Percentiles rank a stretch among this genome's conserved stretches.
phyloP scores from a whole-genome alignment of 2,797 vertebrate species.

The Philypnodon macrostomus region DNA sequence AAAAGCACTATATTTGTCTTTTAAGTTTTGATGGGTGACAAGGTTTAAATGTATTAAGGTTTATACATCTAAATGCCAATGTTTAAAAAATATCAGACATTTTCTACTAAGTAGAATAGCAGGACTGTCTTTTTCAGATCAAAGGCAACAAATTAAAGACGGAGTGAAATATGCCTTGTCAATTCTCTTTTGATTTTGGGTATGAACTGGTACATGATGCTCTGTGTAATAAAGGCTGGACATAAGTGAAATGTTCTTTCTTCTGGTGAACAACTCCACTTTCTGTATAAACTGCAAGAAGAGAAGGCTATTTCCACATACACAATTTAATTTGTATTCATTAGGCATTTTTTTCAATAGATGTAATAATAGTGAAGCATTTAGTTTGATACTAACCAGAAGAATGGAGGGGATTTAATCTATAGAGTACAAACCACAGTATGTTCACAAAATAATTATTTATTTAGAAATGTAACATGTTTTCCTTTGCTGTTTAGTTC shows the following conservation, averaged over 20 bases:
- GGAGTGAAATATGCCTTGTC: conserved; percentile 45
- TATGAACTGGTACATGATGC: conserved; percentile 29
- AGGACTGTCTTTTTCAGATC: conserved; percentile 62
- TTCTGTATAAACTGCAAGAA: conserved; percentile 45
- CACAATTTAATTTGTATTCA: conserved; percentile 27
- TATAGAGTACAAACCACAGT: no score
- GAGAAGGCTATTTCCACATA: conserved; percentile 48
- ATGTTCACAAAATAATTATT: no score
- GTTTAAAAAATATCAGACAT: conserved; percentile 70
- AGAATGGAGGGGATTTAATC: no score
- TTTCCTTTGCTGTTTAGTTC: no score
- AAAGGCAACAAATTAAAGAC: conserved; percentile 45
- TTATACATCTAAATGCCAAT: conserved; percentile 77
- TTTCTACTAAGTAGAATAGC: conserved; percentile 89
- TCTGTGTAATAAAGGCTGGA: conserved; percentile 41
- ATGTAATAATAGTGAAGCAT: no score
- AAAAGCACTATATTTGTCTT: conserved; percentile 82
- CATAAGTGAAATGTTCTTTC: conserved; percentile 26
- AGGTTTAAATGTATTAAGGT: conserved; percentile 85
- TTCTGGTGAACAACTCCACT: conserved; percentile 32
- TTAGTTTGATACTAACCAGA: no score
- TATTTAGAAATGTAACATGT: not conserved
- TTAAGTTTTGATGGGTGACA: conserved; percentile 68
- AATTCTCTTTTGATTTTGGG: conserved; percentile 31
- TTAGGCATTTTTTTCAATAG: not conserved